Conservation (phyloP, 2,797 vertebrate genomes). For the Gephyroberyx darwinii region DNA sequence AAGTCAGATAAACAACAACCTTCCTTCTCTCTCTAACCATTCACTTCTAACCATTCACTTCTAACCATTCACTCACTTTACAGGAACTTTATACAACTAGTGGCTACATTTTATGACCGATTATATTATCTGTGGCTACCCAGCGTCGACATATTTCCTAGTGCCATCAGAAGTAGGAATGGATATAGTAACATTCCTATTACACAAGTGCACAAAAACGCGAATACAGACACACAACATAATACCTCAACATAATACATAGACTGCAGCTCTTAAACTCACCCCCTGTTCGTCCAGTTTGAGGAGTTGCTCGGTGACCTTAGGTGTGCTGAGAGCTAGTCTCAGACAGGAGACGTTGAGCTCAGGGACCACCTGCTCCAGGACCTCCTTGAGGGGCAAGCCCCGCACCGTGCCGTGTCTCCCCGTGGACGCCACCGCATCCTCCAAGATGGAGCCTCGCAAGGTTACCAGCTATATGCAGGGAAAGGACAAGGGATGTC, state of each 20-base stretch:
- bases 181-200: background rate
- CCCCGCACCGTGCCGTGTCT: conserved; percentile 87
- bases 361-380: conserved; percentile 90
- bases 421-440: conserved; percentile 85
- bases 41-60: no score
- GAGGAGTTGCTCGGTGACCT: conserved; percentile 93
- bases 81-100: no score
- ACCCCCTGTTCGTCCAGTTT: conserved; percentile 96
- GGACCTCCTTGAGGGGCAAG: conserved; percentile 87
- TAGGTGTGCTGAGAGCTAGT: conserved; percentile 86
- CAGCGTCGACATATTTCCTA: no score
- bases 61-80: no score
- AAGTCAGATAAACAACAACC: no score
- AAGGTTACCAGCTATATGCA: conserved; percentile 86
- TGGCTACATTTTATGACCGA: no score
- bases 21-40: no score
- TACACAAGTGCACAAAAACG: background rate
- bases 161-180: no score
- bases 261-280: conserved; percentile 59
- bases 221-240: conserved; percentile 13
- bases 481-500: background rate
- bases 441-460: conserved; percentile 90
- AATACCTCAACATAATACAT: background rate
- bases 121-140: no score
- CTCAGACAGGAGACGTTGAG: conserved; percentile 88